phyloP scores from a whole-genome alignment of 2,113 vertebrate species.

The Coreoperca whiteheadi region DNA sequence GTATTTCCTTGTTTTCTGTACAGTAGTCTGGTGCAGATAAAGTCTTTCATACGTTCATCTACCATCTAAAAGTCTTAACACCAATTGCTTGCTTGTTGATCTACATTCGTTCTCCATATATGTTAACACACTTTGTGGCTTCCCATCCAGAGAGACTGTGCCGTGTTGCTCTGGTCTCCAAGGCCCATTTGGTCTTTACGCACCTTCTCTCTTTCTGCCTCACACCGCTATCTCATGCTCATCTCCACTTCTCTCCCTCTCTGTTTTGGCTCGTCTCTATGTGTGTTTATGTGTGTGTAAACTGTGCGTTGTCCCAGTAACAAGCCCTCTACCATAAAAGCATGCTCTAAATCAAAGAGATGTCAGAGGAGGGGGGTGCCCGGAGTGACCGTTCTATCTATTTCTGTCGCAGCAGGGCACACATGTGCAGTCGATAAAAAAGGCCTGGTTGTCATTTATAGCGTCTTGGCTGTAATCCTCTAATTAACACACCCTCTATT shows the following conservation, averaged over 20 bases:
- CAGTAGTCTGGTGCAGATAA: neutral
- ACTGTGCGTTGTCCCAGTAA: constrained; percentile 63
- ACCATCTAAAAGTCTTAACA: neutral
- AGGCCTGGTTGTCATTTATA: constrained; percentile 70
- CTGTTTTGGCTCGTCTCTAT: constrained; percentile 50
- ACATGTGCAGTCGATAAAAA: constrained; percentile 76
- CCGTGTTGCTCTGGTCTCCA: constrained; percentile 14
- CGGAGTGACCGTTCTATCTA: constrained; percentile 68
- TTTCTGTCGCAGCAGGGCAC: constrained; percentile 68
- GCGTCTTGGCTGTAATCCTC: constrained; percentile 71
- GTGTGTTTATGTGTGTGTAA: constrained; percentile 58
- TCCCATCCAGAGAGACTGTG: neutral
- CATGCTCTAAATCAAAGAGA: constrained; percentile 65
- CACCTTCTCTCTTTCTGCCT: constrained; percentile 36
- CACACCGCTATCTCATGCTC: constrained; percentile 32
- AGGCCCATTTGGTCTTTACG: constrained; percentile 36
- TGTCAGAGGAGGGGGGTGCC: constrained; percentile 36
- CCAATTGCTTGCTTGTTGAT: neutral
- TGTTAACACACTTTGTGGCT: constrained; percentile 1
- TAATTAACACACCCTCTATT: constrained; percentile 82
- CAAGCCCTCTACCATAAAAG: constrained; percentile 67
- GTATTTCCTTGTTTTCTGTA: neutral
- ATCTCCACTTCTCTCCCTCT: constrained; percentile 30
- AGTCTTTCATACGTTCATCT: neutral
- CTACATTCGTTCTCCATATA: neutral